phyloP scores from a whole-genome alignment of 2,113 vertebrate species.

The Oncorhynchus nerka region DNA sequence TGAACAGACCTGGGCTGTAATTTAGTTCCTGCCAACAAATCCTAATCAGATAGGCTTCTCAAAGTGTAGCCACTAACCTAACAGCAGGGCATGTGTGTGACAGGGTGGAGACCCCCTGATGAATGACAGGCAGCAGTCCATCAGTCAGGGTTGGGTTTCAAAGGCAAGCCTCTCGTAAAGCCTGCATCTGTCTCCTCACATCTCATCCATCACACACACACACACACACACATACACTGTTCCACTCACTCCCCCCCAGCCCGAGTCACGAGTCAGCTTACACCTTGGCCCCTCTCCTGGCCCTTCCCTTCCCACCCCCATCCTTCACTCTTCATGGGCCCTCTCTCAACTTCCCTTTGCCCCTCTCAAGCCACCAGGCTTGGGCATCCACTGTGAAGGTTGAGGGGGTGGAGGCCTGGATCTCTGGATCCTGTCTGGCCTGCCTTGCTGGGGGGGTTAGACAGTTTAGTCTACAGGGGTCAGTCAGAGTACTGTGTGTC shows the following conservation, averaged over 20 bases:
- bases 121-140: not conserved
- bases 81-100: not conserved
- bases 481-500: not conserved
- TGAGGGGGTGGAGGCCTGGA: not conserved
- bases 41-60: conserved; percentile 26
- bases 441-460: not conserved
- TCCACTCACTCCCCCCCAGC: not conserved
- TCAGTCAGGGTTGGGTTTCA: conserved; percentile 10
- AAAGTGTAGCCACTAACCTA: conserved; percentile 5
- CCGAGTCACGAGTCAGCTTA: not conserved
- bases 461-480: not conserved
- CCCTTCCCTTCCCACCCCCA: not conserved
- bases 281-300: not conserved
- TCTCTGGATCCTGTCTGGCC: not conserved
- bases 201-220: not conserved
- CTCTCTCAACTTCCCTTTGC: not conserved
- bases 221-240: not conserved
- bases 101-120: conserved; percentile 4
- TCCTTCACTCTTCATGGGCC: not conserved
- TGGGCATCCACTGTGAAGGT: not conserved
- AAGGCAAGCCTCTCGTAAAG: not conserved
- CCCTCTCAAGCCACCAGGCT: not conserved
- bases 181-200: not conserved
- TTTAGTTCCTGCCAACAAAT: conserved; percentile 26
- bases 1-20: conserved; percentile 18